A percentile compares a stretch with the other conserved stretches of the same genome.
These are phyloP conservation scores for Nowickia ferox DNA, from an alignment of 2,888 invertebrate species.

Conservation along the genomic window DNA sequence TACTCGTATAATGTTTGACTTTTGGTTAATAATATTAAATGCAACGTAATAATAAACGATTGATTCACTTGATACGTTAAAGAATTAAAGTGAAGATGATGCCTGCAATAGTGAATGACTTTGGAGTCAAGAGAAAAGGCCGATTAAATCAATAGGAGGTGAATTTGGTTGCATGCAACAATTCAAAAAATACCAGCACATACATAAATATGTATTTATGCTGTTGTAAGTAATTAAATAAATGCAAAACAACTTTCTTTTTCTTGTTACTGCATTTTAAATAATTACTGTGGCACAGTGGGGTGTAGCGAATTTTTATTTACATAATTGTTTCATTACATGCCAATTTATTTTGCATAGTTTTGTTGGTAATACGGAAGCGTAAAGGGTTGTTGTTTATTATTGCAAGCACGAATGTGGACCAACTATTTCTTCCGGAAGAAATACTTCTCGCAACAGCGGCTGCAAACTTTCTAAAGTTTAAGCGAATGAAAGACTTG, in stretches of 20 bases:
- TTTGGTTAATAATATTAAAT: slow-evolving; percentile 33
- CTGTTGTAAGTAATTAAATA: slow-evolving; percentile 36
- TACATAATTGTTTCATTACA: too few relatives aligned
- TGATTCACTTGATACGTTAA: slow-evolving; percentile 28
- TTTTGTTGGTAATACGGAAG: too few relatives aligned
- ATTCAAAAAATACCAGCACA: not conserved
- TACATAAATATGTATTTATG: not conserved
- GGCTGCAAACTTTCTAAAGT: too few relatives aligned
- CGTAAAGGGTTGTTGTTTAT: too few relatives aligned
- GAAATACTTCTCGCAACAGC: too few relatives aligned
- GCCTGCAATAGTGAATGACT: slow-evolving; percentile 23
- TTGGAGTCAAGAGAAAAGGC: slow-evolving; percentile 36
- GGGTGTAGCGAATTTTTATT: too few relatives aligned
- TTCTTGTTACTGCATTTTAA: slow-evolving; percentile 8
- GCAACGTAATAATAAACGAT: slow-evolving; percentile 29
- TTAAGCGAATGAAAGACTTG: too few relatives aligned
- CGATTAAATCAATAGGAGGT: slow-evolving; percentile 41
- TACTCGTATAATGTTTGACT: slow-evolving; percentile 11
- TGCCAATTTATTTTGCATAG: too few relatives aligned
- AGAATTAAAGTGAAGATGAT: slow-evolving; percentile 9
- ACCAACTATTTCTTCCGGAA: too few relatives aligned
- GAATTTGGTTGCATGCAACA: slow-evolving; percentile 39
- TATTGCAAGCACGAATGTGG: too few relatives aligned
- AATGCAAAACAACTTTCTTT: slow-evolving; percentile 53
- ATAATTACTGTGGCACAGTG: not conserved